Conservation (phyloP, 2,888 invertebrate species). For the Calameuta filiformis region DNA sequence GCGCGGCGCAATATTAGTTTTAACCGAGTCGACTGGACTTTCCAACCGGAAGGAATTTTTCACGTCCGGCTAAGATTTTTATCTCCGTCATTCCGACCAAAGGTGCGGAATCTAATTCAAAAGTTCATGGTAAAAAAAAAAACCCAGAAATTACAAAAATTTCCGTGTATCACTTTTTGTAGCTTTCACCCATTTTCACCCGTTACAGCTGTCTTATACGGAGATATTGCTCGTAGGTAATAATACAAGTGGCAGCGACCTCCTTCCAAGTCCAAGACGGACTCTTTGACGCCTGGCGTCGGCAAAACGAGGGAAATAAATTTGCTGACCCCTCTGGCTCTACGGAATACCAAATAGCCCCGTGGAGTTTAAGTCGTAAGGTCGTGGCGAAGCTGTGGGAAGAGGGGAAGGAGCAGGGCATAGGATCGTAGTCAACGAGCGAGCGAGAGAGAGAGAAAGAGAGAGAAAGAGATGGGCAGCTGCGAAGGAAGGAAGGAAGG, state of each 20-base stretch:
- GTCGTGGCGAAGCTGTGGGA: no score
- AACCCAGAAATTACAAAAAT: no score
- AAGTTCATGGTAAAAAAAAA: no score
- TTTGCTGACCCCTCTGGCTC: conserved; percentile 15
- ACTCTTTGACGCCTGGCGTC: background rate
- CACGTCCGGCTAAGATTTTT: background rate
- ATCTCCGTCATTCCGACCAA: background rate
- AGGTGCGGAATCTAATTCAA: background rate
- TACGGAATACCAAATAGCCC: conserved; percentile 10
- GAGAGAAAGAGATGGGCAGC: no score
- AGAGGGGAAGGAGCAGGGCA: background rate
- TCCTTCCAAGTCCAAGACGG: background rate
- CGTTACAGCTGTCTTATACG: no score
- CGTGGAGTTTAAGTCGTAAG: background rate
- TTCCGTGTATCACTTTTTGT: no score
- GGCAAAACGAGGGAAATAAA: conserved; percentile 13
- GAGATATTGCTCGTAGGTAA: background rate
- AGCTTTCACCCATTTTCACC: no score
- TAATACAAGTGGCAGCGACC: conserved; percentile 13
- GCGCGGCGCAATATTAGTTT: background rate
- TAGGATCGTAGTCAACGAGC: background rate
- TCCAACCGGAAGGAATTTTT: background rate
- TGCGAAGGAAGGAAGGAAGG: background rate
- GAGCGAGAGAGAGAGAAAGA: background rate
- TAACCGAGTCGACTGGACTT: background rate